A percentile compares a stretch with the other conserved stretches of the same genome.
These are phyloP conservation scores for Balaeniceps rex DNA, from an alignment of 2,113 vertebrate genomes.

Conservation along the genomic window DNA sequence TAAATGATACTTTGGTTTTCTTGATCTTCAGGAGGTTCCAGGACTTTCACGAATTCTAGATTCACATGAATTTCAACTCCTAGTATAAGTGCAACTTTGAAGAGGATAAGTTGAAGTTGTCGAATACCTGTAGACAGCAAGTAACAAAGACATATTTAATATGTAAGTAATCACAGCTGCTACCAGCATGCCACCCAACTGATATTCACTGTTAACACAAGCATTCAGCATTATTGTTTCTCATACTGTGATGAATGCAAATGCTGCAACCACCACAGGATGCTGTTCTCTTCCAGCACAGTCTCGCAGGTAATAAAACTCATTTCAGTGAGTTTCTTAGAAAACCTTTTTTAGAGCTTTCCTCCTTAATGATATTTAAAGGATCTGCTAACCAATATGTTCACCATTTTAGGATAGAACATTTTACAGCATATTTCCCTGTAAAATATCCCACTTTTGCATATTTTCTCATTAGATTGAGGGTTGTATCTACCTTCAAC, in stretches of 20 bases:
- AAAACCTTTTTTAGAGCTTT: background rate
- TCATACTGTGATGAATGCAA: background rate
- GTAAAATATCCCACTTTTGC: background rate
- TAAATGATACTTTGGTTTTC: conserved; percentile 86
- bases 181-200: background rate
- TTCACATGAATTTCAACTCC: conserved; percentile 96
- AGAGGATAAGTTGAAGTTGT: conserved; percentile 93
- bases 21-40: conserved; percentile 93
- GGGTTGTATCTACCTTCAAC: background rate
- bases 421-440: background rate
- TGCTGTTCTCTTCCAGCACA: background rate
- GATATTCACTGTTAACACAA: background rate
- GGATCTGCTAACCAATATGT: background rate
- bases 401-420: background rate
- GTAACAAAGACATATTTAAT: background rate
- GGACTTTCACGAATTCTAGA: conserved; percentile 89
- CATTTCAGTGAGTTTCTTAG: background rate
- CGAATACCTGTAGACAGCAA: conserved; percentile 84
- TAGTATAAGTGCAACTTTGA: conserved; percentile 93
- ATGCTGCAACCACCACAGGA: background rate
- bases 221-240: background rate
- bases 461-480: background rate
- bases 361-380: background rate
- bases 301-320: background rate
- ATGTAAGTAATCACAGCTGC: background rate